phyloP scores from a whole-genome alignment of 2,888 invertebrate genomes.

The Minunthozetes semirufus region DNA sequence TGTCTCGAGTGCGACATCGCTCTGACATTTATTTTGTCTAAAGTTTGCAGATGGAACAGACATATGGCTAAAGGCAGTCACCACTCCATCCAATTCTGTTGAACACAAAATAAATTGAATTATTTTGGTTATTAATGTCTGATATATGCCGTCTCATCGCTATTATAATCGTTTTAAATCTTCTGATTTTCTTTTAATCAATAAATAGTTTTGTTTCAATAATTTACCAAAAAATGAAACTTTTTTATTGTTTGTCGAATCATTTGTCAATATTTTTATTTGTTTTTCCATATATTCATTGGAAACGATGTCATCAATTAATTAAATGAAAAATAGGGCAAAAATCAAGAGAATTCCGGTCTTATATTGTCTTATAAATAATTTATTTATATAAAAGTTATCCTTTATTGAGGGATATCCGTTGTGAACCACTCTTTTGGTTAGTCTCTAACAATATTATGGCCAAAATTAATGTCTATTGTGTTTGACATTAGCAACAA shows the following conservation, averaged over 20 bases:
- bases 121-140: not conserved
- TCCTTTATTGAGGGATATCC: constrained; percentile 18
- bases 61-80: not conserved
- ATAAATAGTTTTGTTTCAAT: not conserved
- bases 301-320: not conserved
- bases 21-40: not conserved
- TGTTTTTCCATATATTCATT: too few relatives aligned
- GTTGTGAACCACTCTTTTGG: not conserved
- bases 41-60: not conserved
- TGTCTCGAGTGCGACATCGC: constrained; percentile 13
- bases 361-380: not conserved
- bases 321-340: not conserved
- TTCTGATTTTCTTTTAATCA: not conserved
- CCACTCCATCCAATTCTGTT: not conserved
- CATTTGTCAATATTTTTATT: too few relatives aligned
- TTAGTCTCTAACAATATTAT: not conserved
- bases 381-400: not conserved
- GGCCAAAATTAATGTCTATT: constrained; percentile 18
- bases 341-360: too few relatives aligned
- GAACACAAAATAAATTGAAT: not conserved
- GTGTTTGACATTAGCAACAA: constrained; percentile 8
- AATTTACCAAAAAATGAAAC: not conserved
- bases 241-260: not conserved
- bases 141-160: not conserved
- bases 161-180: not conserved